Base-by-base conservation (phyloP, 2,888 invertebrate species). In the Rhynchonema sp. region DNA sequence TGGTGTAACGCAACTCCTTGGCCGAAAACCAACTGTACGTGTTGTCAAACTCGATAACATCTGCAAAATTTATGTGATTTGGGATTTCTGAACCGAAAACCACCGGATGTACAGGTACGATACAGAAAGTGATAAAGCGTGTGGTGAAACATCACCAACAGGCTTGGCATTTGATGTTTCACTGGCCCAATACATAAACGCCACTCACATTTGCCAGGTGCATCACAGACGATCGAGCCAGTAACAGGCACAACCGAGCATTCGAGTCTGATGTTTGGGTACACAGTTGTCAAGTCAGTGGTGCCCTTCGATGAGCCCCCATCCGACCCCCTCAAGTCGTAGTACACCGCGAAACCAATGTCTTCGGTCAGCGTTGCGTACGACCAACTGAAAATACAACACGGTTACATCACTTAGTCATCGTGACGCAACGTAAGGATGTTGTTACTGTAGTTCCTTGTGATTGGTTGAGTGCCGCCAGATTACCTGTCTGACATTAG, bases 21-120 rank as follows among this genome's bases (percentile, higher is more conserved):
- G 71, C 69, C 28, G 68, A 65, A 62, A 71, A 71, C 71, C 71
- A 71, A 13, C 67, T 67, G 62, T 72, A 71, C 61, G 68, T 69
- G 64, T 71, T 71, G 66, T 71, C 71, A 64, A 71, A 71, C 61
- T 71, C 71, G 60, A 71, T 64, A 22, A 71, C 66, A 56, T 70
- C 71, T 71, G 63, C 56, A 69, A 61, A 1, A 55, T n/a, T n/a
- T n/a, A n/a, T n/a, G n/a, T n/a, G n/a, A n/a, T n/a, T n/a, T n/a
- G n/a, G n/a, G n/a, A n/a, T n/a, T n/a, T n/a, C n/a, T n/a, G n/a
- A n/a, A n/a, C n/a, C n/a, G n/a, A n/a, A n/a, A n/a, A n/a, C n/a
- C n/a, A n/a, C n/a, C n/a, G n/a, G n/a, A n/a, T n/a, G n/a, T n/a
- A n/a, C n/a, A n/a, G n/a, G n/a, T n/a, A n/a, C n/a, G n/a, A n/a